Conservation (phyloP, 2,888 invertebrate species). For the Esperia sulphurella region DNA sequence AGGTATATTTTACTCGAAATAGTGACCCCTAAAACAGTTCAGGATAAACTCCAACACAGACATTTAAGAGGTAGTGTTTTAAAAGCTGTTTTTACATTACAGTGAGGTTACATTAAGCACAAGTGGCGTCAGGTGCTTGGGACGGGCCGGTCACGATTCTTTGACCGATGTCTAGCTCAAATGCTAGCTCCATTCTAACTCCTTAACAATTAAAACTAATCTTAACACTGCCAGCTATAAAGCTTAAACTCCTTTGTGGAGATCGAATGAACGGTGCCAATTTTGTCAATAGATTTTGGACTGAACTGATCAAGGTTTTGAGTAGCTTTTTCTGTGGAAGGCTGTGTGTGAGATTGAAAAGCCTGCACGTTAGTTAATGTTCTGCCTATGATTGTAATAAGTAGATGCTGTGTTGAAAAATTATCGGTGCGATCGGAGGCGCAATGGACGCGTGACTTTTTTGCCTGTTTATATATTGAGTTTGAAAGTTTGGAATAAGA, state of each 20-base stretch:
- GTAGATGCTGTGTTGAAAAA: conserved; percentile 79
- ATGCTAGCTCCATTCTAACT: conserved; percentile 36
- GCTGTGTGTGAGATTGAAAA: conserved; percentile 37
- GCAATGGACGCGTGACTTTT: conserved; percentile 74
- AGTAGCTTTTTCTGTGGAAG: conserved; percentile 23
- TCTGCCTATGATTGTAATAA: conserved; percentile 77
- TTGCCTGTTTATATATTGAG: conserved; percentile 70
- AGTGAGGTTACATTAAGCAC: conserved; percentile 64
- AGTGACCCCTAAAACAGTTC: not conserved
- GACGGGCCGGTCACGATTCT: conserved; percentile 74
- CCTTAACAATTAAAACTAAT: conserved; percentile 26
- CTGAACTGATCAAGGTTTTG: conserved; percentile 7
- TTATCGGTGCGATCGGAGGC: conserved; percentile 77
- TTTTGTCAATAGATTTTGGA: conserved; percentile 18
- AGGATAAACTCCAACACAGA: not conserved
- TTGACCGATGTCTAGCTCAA: conserved; percentile 73
- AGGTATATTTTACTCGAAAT: not conserved
- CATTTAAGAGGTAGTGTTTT: conserved; percentile 50
- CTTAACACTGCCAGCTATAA: conserved; percentile 9
- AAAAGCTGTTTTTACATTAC: conserved; percentile 46
- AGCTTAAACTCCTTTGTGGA: conserved; percentile 18
- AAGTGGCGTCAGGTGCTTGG: conserved; percentile 72
- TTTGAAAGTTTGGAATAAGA: conserved; percentile 43
- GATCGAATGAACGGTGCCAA: conserved; percentile 10
- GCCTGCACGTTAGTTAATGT: conserved; percentile 68